These are phyloP conservation scores for Eurytoma californica DNA, from an alignment of 2,888 invertebrate species.

Conservation along the genomic window DNA sequence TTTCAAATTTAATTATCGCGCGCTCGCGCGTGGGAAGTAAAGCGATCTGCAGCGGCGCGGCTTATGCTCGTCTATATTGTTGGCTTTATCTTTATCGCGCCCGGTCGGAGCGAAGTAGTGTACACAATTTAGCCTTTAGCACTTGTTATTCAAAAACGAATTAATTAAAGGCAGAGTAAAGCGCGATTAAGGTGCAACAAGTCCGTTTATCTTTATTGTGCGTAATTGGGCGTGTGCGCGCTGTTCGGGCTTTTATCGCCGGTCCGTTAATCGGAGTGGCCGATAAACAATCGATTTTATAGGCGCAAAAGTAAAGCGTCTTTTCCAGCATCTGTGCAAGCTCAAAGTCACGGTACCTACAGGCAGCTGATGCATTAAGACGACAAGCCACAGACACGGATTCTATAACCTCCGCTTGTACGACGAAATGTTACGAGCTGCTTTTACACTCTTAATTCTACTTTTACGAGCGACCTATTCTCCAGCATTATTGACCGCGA, in stretches of 20 bases:
- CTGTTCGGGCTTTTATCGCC: background rate
- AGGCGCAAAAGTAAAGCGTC: background rate
- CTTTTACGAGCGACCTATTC: slow-evolving; percentile 14
- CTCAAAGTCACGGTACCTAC: slow-evolving; percentile 12
- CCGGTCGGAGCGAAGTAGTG: background rate
- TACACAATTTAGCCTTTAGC: slow-evolving; percentile 8
- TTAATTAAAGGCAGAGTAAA: slow-evolving; percentile 29
- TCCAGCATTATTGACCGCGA: background rate
- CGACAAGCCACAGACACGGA: slow-evolving; percentile 39
- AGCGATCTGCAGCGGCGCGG: background rate
- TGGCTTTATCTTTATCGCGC: slow-evolving; percentile 27
- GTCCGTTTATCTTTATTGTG: slow-evolving; percentile 14
- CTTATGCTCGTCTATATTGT: background rate
- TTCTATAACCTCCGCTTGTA: slow-evolving; percentile 31
- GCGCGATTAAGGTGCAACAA: slow-evolving; percentile 16
- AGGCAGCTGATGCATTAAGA: slow-evolving; percentile 47
- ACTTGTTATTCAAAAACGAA: slow-evolving; percentile 25
- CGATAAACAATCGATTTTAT: slow-evolving; percentile 28
- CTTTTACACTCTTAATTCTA: slow-evolving; percentile 14
- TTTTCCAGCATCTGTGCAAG: slow-evolving; percentile 43
- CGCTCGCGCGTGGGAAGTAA: background rate
- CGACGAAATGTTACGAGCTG: background rate
- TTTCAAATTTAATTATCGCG: background rate
- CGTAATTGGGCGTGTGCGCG: background rate
- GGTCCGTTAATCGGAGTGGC: background rate